Base-by-base conservation (phyloP, 1,140 invertebrate species). In the Hypothenemus hampei region DNA sequence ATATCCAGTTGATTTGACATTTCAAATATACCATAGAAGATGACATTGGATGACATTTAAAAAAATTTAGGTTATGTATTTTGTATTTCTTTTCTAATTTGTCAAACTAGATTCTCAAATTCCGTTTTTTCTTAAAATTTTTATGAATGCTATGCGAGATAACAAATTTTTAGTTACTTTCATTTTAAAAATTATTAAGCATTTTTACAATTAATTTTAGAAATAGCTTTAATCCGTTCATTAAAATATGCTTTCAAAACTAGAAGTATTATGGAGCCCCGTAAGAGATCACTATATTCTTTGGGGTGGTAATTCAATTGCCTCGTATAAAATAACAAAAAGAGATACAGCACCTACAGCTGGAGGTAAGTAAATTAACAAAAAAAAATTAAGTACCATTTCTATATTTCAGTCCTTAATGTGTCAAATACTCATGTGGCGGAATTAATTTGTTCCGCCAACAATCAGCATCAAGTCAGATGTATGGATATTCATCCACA, bases 191-290 rank as follows among this genome's bases (percentile, higher is more conserved):
- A n/a, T n/a, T n/a, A n/a, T n/a, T n/a, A n/a, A n/a, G n/a, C n/a
- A n/a, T n/a, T n/a, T n/a, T n/a, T n/a, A n/a, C n/a, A n/a, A n/a
- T n/a, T n/a, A n/a, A n/a, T n/a, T n/a, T n/a, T n/a, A n/a, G n/a
- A n/a, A n/a, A n/a, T n/a, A n/a, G n/a, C n/a, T n/a, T n/a, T n/a
- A n/a, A n/a, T n/a, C n/a, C n/a, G n/a, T n/a, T n/a, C n/a, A n/a
- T n/a, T n/a, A 43, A 45, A 45, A 10, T 13, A 71, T 71, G 69
- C 43, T 65, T 35, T 68, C 75, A 19, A 80, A 81, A 69, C 71
- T 84, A 45, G 89, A 91, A 63, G 79, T 91, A 10, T 79, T 83
- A 62, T 93, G 89, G 89, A 87, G 86, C 31, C 87, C 88, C 2
- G 76, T 83, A 20, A 80, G 83, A 63, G 76, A 91, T 64, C 87